A percentile compares a stretch with the other conserved stretches of the same genome.
Evolutionary conservation across 2,113 vertebrate genomes (phyloP).

Genomic region (Protobothrops flavoviridis): DNA sequence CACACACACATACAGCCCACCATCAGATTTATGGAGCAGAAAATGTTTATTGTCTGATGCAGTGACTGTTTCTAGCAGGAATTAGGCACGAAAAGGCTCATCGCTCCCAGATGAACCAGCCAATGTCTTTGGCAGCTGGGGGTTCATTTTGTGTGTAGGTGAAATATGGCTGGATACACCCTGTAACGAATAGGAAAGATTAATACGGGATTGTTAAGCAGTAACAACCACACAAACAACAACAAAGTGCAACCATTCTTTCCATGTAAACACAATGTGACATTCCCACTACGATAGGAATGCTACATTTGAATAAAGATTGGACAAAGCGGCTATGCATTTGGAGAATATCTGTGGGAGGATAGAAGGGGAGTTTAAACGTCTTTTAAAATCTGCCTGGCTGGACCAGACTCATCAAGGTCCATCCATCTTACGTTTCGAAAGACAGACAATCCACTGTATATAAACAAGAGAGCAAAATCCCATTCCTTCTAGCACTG

Average conservation of each 20-base stretch:
- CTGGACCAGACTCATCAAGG: background rate
- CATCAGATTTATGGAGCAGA: background rate
- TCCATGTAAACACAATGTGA: background rate
- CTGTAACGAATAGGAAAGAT: background rate
- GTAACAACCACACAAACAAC: accelerated
- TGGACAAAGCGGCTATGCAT: background rate
- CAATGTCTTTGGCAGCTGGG: background rate
- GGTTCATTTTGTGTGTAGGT: slow-evolving; percentile 34
- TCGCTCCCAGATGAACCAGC: background rate
- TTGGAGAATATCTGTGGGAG: background rate
- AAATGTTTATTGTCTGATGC: background rate
- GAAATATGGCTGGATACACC: background rate
- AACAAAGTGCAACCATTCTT: background rate
- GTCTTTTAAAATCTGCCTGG: background rate
- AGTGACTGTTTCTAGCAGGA: background rate
- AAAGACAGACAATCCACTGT: background rate
- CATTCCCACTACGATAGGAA: background rate
- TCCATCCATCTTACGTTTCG: background rate
- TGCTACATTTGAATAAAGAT: background rate
- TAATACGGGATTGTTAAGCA: background rate
- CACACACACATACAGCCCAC: background rate
- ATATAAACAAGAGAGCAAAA: no score
- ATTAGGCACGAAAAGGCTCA: background rate
- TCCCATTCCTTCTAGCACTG: no score
- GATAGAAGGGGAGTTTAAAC: background rate